These are phyloP conservation scores for Exephanes ischioxanthus DNA, from an alignment of 2,888 invertebrate species.

Conservation along the genomic window DNA sequence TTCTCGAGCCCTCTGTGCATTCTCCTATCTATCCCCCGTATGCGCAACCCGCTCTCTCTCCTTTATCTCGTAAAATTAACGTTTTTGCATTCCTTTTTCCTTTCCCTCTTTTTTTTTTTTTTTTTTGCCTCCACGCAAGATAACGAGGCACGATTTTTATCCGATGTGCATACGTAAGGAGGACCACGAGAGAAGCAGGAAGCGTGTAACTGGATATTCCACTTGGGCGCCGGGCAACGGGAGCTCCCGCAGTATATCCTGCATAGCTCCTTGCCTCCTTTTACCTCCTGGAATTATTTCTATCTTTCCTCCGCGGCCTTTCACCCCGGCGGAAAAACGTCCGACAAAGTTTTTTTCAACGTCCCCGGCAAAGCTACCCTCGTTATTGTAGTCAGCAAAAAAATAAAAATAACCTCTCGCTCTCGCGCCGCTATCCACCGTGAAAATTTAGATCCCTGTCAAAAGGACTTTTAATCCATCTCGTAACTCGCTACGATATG, in stretches of 20 bases:
- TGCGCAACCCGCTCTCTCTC: not conserved
- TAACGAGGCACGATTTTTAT: slow-evolving; percentile 68
- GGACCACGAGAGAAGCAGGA: slow-evolving; percentile 55
- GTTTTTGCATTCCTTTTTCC: slow-evolving; percentile 39
- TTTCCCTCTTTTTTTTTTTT: slow-evolving; percentile 44
- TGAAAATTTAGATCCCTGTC: not conserved
- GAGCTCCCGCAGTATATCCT: slow-evolving; percentile 11
- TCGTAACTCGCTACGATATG: not conserved
- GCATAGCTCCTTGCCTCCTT: not conserved
- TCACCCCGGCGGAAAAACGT: slow-evolving; percentile 13
- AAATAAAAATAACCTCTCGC: not conserved
- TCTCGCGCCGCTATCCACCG: not conserved
- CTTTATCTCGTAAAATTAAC: not conserved
- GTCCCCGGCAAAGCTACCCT: slow-evolving; percentile 44
- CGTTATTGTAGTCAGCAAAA: slow-evolving; percentile 40
- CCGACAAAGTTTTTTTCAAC: slow-evolving; percentile 47
- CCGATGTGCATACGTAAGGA: slow-evolving; percentile 65
- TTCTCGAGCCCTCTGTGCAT: slow-evolving; percentile 18
- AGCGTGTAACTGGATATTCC: slow-evolving; percentile 66
- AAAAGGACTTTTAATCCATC: not conserved
- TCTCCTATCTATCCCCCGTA: not conserved
- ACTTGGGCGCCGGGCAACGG: slow-evolving; percentile 32
- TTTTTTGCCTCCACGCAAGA: slow-evolving; percentile 49
- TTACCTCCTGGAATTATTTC: not conserved
- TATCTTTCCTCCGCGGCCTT: slow-evolving; percentile 1